phyloP scores from a whole-genome alignment of 2,113 vertebrate species.

The Aspiorhynchus laticeps region DNA sequence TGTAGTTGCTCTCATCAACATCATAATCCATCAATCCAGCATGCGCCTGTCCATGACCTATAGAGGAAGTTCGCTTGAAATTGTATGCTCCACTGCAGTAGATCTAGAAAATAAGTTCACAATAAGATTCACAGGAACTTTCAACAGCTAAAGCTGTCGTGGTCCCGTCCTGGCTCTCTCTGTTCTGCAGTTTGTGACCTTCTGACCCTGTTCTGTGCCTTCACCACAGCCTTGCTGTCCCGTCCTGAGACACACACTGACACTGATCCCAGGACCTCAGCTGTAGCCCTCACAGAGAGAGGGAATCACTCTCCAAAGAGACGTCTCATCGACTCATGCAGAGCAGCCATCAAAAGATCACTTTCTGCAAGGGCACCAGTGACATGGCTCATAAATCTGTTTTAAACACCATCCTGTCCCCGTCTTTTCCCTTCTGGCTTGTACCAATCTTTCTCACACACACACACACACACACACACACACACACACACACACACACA shows the following conservation, averaged over 20 bases:
- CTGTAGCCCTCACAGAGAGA: slow-evolving; percentile 17
- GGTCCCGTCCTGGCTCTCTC: not conserved
- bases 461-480: not conserved
- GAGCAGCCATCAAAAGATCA: slow-evolving; percentile 47
- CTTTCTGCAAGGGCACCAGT: slow-evolving; percentile 37
- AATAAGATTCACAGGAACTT: not conserved
- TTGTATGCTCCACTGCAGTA: no score
- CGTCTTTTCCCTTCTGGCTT: not conserved
- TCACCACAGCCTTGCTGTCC: not conserved
- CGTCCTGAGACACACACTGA: slow-evolving; percentile 9
- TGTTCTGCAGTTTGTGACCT: slow-evolving; percentile 21
- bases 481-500: not conserved
- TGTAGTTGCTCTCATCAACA: no score
- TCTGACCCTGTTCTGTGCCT: not conserved
- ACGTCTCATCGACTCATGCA: slow-evolving; percentile 43
- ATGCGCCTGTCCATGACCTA: no score
- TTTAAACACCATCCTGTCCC: not conserved
- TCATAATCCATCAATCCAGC: no score
- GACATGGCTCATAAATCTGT: slow-evolving; percentile 29
- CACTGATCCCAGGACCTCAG: slow-evolving; percentile 11
- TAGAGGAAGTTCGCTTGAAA: no score
- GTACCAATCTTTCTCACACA: not conserved
- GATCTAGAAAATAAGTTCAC: no score
- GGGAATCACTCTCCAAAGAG: slow-evolving; percentile 20
- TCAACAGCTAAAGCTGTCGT: not conserved